Percentiles rank a stretch among this genome's conserved stretches.
These are phyloP conservation scores for Triplophysa siluroides DNA, from an alignment of 2,113 vertebrate genomes.

Conservation along the genomic window DNA sequence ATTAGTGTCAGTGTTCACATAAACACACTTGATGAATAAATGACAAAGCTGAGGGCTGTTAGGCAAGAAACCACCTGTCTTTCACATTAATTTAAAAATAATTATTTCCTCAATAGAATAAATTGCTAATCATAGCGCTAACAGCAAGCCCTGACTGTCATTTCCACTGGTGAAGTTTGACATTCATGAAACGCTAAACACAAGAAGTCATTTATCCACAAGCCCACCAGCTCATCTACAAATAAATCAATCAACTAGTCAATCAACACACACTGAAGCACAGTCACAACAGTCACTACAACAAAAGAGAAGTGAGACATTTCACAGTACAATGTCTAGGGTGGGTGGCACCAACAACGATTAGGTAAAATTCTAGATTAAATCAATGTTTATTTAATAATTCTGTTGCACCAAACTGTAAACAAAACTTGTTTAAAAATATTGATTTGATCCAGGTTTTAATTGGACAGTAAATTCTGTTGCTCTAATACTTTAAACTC, in stretches of 20 bases:
- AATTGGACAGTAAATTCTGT: too few relatives aligned
- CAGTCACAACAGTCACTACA: background rate
- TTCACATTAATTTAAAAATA: slow-evolving; percentile 67
- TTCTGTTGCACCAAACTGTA: too few relatives aligned
- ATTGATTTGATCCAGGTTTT: too few relatives aligned
- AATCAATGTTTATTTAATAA: too few relatives aligned
- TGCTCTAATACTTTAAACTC: too few relatives aligned
- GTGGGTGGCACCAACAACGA: too few relatives aligned
- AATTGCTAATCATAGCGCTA: slow-evolving; percentile 60
- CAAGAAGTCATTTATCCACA: slow-evolving; percentile 55
- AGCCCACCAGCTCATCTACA: slow-evolving; percentile 49
- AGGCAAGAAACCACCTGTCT: slow-evolving; percentile 66
- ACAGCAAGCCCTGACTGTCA: slow-evolving; percentile 57
- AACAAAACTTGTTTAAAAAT: too few relatives aligned
- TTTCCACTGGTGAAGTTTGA: slow-evolving; percentile 60
- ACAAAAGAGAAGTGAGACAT: too few relatives aligned
- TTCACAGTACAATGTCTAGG: too few relatives aligned
- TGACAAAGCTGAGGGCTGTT: slow-evolving; percentile 42
- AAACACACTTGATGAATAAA: slow-evolving; percentile 46
- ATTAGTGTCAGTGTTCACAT: slow-evolving; percentile 53
- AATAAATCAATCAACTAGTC: slow-evolving; percentile 55
- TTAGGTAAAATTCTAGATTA: too few relatives aligned
- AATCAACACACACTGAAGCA: slow-evolving; percentile 21
- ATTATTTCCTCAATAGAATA: slow-evolving; percentile 69
- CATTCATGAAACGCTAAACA: slow-evolving; percentile 50